Evolutionary conservation across 2,797 vertebrate species (phyloP).

Genomic region (Poecilia picta): DNA sequence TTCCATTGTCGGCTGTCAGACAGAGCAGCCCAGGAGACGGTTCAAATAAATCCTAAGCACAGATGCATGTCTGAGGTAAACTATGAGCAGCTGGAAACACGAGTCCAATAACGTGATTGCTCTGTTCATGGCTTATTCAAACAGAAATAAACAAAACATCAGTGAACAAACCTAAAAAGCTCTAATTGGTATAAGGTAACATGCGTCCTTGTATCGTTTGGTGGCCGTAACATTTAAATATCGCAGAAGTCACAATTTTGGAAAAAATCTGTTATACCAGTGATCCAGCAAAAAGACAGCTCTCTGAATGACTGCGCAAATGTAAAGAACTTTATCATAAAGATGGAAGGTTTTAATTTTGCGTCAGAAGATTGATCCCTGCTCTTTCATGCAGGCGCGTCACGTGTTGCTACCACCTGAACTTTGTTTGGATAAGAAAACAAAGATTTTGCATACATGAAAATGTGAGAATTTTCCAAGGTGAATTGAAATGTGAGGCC

Average conservation of each 20-base stretch:
- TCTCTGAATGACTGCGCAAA: neutral
- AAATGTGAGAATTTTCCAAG: slow-evolving; percentile 60
- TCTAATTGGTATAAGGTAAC: neutral
- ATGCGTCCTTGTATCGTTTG: neutral
- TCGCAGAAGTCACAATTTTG: neutral
- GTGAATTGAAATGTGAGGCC: slow-evolving; percentile 65
- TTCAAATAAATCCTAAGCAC: slow-evolving; percentile 30
- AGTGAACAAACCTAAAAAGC: neutral
- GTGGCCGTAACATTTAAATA: neutral
- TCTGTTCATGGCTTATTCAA: neutral
- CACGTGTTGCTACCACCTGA: neutral
- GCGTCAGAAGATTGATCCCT: neutral
- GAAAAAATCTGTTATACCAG: neutral
- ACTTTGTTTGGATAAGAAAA: slow-evolving; percentile 30
- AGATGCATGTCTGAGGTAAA: slow-evolving; percentile 10
- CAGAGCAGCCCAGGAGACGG: slow-evolving; percentile 5
- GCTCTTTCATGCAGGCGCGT: neutral
- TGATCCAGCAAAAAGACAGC: neutral
- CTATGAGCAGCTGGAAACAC: slow-evolving; percentile 7
- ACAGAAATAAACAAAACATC: neutral
- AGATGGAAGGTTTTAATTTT: neutral
- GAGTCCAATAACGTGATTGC: neutral
- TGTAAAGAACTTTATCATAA: neutral
- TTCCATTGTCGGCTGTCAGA: slow-evolving; percentile 10
- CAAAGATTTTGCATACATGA: slow-evolving; percentile 64